Evolutionary conservation across 2,888 invertebrate species (phyloP), one percentile per base, ranked within the genome.

Genomic region (Ophioninae sp.): DNA sequence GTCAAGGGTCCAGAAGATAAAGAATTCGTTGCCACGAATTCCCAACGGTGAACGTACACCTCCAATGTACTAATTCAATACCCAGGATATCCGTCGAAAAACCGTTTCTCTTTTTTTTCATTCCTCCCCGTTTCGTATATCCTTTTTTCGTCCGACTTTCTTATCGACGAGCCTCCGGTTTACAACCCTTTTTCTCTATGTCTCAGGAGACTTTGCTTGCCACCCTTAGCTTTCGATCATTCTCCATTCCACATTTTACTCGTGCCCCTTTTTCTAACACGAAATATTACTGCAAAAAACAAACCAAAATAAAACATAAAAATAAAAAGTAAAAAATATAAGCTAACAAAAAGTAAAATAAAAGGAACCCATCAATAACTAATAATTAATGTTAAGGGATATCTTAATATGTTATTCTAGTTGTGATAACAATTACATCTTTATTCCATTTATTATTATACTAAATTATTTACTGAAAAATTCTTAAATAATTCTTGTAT

Each of bases 21-120:
- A 82, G 75, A 56, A 59, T 41, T 59, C 82, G 82, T 75, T 75
- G 70, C 79, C 69, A 76, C 78, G 68, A 72, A 86, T 79, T 79
- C 83, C 82, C 84, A 57, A 77, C 82, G 84, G 85, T 70, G 70
- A 76, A 61, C 77, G 79, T 81, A 85, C 78, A 81, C 76, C 76
- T 76, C 62, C 67, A 83, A 85, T 84, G 79, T 86, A 85, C 86
- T 86, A 86, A 86, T 86, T 86, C 83, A 86, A 85, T 86, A 75
- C 83, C 81, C 78, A 73, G 80, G 80, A 84, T 82, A 74, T 83
- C 77, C 78, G 79, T 84, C 80, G 80, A 68, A 61, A 8, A 61
- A 1, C 37, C 37, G 0, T 8, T 20, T 59, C 59, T 13, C 7
- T 57, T 59, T 64, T 75, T 62, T 65, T 64, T 74, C 65, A 75